Evolutionary conservation across 2,888 invertebrate species (phyloP).

Genomic region (Eudemis profundana): DNA sequence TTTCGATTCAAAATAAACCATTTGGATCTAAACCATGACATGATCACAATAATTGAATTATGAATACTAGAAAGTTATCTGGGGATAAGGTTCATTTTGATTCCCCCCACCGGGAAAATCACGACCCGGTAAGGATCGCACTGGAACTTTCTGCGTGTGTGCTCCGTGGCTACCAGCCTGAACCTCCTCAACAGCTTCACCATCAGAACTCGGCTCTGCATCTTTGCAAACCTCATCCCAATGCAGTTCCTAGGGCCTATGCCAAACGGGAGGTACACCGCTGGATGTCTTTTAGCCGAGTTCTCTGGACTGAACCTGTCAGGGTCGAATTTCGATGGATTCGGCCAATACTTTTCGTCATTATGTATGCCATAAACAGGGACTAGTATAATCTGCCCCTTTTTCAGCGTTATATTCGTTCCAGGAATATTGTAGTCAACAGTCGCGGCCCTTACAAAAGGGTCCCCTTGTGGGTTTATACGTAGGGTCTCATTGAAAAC

Average conservation of each 20-base stretch:
- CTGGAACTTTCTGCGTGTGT: neutral
- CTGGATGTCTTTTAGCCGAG: conserved; percentile 40
- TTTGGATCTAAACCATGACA: too few species aligned
- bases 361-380: conserved; percentile 59
- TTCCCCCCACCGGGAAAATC: too few species aligned
- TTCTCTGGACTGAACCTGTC: conserved; percentile 55
- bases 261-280: conserved; percentile 50
- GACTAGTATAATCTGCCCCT: neutral
- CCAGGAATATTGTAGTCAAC: conserved; percentile 1
- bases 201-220: conserved; percentile 39
- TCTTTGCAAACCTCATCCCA: conserved; percentile 45
- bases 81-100: too few species aligned
- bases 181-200: conserved; percentile 42
- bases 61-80: too few species aligned
- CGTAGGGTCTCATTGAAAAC: neutral
- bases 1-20: too few species aligned
- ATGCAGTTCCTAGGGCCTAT: conserved; percentile 50
- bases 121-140: too few species aligned
- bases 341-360: conserved; percentile 65
- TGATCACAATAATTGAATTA: too few species aligned
- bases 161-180: conserved; percentile 27
- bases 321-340: conserved; percentile 55
- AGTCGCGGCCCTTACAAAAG: neutral
- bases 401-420: neutral
- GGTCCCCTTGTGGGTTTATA: neutral